phyloP scores from a whole-genome alignment of 2,888 invertebrate genomes.

The Nomada fucata region DNA sequence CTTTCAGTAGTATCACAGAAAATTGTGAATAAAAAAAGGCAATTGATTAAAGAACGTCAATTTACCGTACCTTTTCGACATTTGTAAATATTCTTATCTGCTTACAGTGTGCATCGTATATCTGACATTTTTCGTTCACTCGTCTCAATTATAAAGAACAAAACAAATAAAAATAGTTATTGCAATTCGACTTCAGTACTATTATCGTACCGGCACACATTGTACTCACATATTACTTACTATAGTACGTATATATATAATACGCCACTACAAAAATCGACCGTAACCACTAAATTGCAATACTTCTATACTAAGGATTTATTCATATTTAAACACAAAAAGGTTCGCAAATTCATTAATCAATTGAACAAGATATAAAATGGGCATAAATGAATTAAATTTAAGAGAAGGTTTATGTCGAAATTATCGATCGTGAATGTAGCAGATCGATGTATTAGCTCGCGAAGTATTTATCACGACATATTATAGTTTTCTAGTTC shows the following conservation, averaged over 20 bases:
- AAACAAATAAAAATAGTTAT: conserved; percentile 59
- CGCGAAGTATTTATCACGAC: neutral
- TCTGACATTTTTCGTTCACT: conserved; percentile 67
- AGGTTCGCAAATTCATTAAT: neutral
- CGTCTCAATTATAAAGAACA: conserved; percentile 56
- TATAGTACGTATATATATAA: no score
- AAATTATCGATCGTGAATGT: neutral
- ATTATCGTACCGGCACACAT: neutral
- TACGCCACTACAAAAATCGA: no score
- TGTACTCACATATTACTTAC: no score
- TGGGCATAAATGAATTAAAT: neutral
- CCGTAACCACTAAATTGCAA: no score
- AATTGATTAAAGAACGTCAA: conserved; percentile 17
- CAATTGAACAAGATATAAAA: neutral
- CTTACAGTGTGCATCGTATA: conserved; percentile 69
- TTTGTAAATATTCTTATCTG: conserved; percentile 69
- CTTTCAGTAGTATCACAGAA: conserved; percentile 16
- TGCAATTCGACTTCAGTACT: neutral
- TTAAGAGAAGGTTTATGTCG: neutral
- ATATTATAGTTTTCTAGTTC: conserved; percentile 10
- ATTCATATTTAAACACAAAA: neutral
- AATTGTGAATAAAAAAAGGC: conserved; percentile 14
- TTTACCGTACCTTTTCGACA: conserved; percentile 40
- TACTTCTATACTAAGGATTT: no score
- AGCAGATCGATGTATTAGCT: neutral